Base-by-base conservation (phyloP, 2,113 vertebrate genomes). In the Peromyscus californicus region DNA sequence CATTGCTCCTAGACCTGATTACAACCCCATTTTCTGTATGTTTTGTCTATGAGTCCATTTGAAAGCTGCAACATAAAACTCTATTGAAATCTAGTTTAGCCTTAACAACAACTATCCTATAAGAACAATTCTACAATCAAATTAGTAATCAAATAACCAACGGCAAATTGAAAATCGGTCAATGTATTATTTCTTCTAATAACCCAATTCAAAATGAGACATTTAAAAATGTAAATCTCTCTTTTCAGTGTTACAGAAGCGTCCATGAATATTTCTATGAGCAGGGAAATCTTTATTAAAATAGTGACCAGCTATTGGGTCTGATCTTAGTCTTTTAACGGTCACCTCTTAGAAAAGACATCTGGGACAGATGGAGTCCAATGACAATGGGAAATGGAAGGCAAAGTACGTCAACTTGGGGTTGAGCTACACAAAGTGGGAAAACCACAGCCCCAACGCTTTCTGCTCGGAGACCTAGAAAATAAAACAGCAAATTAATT, bases 101-200 rank as follows among this genome's bases (percentile, higher is more conserved):
- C 95, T 92, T 97, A 97, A 97, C 85, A 98, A 96, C 42, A 91
- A 88, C 75, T 98, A 98, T 97, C 96, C 82, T 98, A 98, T 98
- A 96, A 97, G 95, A 98, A 97, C 95, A 96, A 96, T 89, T 97
- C 97, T 95, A 94, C 99, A 99, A 98, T 98, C 99, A 99, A 99
- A 99, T 99, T 95, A 99, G 99, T 97, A 99, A 99, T 99, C 99
- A 99, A 99, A 99, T 99, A 98, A 99, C 98, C 99, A 99, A 99
- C 98, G 98, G 98, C 98, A 98, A 99, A 98, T 98, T 98, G 98
- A 98, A 98, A 98, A 98, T 98, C 98, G 97, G 98, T 99, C 99
- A 98, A 99, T 93, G 76, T 90, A 97, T 98, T 97, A 98, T 97
- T 98, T 98, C 98, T 98, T 98, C 97, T 97, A 84, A 84, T 96